Evolutionary conservation across 2,113 vertebrate species (phyloP).

Genomic region (Brienomyrus brachyistius): DNA sequence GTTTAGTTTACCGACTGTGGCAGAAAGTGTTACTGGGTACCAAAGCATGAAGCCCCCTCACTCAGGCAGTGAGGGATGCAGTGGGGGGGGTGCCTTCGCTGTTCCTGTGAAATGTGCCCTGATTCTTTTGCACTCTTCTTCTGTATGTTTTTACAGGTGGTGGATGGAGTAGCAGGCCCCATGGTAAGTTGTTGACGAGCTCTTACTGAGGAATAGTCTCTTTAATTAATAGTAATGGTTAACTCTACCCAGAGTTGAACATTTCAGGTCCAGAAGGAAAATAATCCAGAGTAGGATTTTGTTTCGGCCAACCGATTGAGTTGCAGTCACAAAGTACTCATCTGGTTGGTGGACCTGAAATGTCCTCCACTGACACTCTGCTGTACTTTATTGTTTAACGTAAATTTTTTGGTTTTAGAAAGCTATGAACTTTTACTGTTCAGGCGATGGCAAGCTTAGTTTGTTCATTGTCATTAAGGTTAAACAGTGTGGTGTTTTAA

Average conservation of each 20-base stretch:
- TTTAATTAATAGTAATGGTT: neutral
- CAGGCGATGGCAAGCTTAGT: neutral
- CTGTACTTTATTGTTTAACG: neutral
- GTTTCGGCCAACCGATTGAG: neutral
- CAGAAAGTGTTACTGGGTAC: constrained; percentile 76
- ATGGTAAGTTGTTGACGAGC: constrained; percentile 62
- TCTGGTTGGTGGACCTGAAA: neutral
- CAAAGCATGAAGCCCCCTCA: constrained; percentile 16
- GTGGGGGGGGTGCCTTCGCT: too few relatives aligned
- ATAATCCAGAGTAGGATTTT: neutral
- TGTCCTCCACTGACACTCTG: neutral
- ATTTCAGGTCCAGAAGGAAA: neutral
- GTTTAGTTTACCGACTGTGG: neutral
- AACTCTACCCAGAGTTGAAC: neutral
- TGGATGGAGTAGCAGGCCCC: constrained; percentile 79
- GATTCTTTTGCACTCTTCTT: neutral
- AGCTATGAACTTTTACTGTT: neutral
- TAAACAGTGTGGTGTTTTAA: neutral
- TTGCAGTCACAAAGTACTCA: neutral
- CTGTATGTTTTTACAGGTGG: constrained; percentile 55
- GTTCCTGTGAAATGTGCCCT: neutral
- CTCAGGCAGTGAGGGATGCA: neutral
- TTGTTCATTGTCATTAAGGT: neutral
- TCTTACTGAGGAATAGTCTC: neutral
- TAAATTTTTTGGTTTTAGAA: neutral